Conservation (phyloP, 2,888 invertebrate species). For the Biston betularia region DNA sequence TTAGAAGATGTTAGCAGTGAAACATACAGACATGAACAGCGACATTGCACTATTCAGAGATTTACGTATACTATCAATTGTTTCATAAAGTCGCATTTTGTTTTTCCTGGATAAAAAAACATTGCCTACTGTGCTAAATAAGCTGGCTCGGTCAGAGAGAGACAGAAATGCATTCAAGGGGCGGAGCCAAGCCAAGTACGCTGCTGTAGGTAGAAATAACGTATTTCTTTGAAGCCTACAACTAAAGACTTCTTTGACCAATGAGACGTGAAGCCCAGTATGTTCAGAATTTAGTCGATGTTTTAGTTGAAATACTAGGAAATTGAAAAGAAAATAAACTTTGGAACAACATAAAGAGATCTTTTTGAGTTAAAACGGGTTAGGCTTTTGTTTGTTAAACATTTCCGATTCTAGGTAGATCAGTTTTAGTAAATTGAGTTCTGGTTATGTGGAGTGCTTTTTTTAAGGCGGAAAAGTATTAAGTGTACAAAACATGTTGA, state of each 20-base stretch:
- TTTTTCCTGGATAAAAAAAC: constrained; percentile 1
- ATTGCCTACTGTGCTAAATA: constrained; percentile 8
- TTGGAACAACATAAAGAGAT: background rate
- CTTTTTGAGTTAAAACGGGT: background rate
- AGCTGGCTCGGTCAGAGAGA: constrained; percentile 49
- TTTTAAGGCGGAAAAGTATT: no score
- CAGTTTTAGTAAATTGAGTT: background rate
- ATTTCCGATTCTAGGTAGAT: background rate
- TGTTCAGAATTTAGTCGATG: constrained; percentile 24
- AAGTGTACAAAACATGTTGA: no score
- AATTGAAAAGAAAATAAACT: constrained; percentile 18
- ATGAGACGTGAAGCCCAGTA: constrained; percentile 42
- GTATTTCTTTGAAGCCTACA: constrained; percentile 48
- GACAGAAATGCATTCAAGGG: constrained; percentile 64
- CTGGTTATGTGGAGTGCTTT: no score
- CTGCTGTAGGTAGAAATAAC: constrained; percentile 41
- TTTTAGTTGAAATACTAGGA: constrained; percentile 30
- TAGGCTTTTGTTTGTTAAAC: background rate
- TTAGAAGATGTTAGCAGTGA: no score
- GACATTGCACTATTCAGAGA: background rate
- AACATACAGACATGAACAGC: background rate
- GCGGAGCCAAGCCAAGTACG: constrained; percentile 60
- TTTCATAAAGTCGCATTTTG: background rate
- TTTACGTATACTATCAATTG: no score
- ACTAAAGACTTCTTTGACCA: constrained; percentile 46